Base-by-base conservation (phyloP, 2,888 invertebrate species). In the Teleiodes luculella region DNA sequence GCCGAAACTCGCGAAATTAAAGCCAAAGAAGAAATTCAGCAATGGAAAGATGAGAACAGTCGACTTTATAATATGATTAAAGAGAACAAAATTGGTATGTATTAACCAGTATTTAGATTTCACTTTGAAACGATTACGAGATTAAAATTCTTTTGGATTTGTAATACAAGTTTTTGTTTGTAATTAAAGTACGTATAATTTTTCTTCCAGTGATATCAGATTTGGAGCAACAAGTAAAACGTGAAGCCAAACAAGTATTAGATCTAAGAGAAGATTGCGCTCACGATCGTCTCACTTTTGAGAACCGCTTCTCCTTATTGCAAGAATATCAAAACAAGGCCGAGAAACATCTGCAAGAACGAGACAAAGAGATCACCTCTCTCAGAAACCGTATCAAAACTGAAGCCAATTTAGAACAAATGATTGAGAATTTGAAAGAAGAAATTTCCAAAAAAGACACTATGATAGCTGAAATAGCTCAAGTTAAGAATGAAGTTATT, bases 301-400 rank as follows among this genome's bases (percentile, higher is more conserved):
- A 60, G 7, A 73, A 75, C 57, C 78, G 79, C 69, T 82, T 75
- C 56, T 62, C 68, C 11, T 60, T 76, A 13, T 60, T 84, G 31
- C 69, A 81, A 68, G 75, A 80, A 28, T 74, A 72, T 56, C 76
- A 80, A 18, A 61, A 56, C 3, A 81, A 77, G 62, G 77, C 79
- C 0, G 78, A 80, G 54, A 63, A 64, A 61, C 70, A 73, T 47
- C 58, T 84, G 2, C 71, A 76, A 48, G 72, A 70, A 13, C 64
- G 72, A 14, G 68, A 72, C 14, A 77, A 70, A 55, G 76, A 83
- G 55, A 71, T 80, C 13, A 39, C 55, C 13, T 41, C 53, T 3
- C 51, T 70, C 1, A 55, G 58, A 43, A 57, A 60, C 24, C 58
- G 48, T 8, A 24, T 48, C 7, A 35, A 53, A 49, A 37, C 52